These are phyloP conservation scores for Arctopsyche grandis DNA, from an alignment of 1,140 invertebrate species.

Conservation along the genomic window DNA sequence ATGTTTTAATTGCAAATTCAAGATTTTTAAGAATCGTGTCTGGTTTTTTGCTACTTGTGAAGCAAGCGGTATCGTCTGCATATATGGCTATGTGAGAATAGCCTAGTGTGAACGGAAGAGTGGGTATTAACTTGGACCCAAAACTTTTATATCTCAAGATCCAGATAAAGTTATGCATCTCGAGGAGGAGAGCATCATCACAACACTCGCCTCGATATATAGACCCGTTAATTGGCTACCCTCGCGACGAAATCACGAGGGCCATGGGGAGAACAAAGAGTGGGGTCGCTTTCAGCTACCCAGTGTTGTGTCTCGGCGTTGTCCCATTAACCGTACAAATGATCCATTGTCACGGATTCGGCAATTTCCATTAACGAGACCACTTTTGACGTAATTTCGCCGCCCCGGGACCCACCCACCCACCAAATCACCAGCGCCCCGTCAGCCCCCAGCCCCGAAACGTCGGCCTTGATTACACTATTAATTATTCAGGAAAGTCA, in stretches of 20 bases:
- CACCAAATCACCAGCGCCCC: neutral
- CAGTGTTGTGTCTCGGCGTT: slow-evolving; percentile 6
- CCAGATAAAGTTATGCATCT: too few species aligned
- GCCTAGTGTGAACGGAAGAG: too few species aligned
- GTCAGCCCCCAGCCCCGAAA: neutral
- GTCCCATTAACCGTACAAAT: slow-evolving; percentile 25
- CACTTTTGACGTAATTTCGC: slow-evolving; percentile 21
- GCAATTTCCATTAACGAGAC: slow-evolving; percentile 13
- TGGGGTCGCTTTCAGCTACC: neutral
- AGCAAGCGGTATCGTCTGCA: too few species aligned
- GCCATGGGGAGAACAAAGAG: slow-evolving; percentile 7
- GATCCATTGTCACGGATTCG: slow-evolving; percentile 31
- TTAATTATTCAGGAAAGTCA: slow-evolving; percentile 6
- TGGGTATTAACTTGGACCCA: neutral
- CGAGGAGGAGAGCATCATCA: too few species aligned
- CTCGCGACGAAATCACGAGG: neutral
- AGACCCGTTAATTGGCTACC: slow-evolving; percentile 1
- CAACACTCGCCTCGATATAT: too few species aligned
- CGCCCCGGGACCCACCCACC: neutral
- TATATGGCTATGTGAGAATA: too few species aligned
- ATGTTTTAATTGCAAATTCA: too few species aligned
- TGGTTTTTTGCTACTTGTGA: too few species aligned
- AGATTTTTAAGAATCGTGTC: too few species aligned
- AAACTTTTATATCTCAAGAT: too few species aligned
- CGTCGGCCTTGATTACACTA: slow-evolving; percentile 7